Base-by-base conservation (phyloP, 2,888 invertebrate genomes). In the Epinotia brunnichana region DNA sequence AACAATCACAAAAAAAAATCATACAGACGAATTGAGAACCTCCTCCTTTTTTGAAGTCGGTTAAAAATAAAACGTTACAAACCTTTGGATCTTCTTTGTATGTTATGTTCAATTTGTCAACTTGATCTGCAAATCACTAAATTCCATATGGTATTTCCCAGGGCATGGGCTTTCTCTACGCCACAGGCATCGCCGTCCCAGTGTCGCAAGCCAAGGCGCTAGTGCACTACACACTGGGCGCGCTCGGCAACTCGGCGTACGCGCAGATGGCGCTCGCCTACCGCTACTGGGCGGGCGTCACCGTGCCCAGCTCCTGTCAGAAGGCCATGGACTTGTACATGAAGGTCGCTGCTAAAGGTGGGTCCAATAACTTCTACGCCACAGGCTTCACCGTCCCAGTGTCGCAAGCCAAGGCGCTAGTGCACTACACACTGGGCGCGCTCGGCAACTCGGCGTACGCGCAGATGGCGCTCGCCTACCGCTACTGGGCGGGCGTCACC, bases 261-360 rank as follows among this genome's bases (percentile, higher is more conserved):
- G 99, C 99, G 0, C 98, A 98, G 93, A 99, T 99, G 99, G 97
- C 98, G 21, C 91, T 99, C 72, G 99, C 98, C 0, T 99, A 99
- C 92, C 95, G 99, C 0, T 96, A 98, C 91, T 98, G 97, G 95
- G 95, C 97, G 24, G 99, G 99, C 0, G 95, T 98, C 63, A 97
- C 98, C 39, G 97, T 99, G 5, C 95, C 97, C 4, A 94, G 95
- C 15, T 98, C 96, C 80, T 99, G 99, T 87, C 98, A 99, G 82
- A 96, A 96, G 80, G 97, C 99, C 0, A 93, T 99, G 76, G 96
- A 97, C 74, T 96, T 96, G 83, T 99, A 99, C 87, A 95, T 97
- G 84, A 96, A 96, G 83, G 99, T 98, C 0, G 99, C 99, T 4
- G 95, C 96, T 79, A 97, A 97, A 94, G 97, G 96, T 96, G 82